These are phyloP conservation scores for Stictonetta naevosa DNA, from an alignment of 2,113 vertebrate genomes.

Conservation along the genomic window DNA sequence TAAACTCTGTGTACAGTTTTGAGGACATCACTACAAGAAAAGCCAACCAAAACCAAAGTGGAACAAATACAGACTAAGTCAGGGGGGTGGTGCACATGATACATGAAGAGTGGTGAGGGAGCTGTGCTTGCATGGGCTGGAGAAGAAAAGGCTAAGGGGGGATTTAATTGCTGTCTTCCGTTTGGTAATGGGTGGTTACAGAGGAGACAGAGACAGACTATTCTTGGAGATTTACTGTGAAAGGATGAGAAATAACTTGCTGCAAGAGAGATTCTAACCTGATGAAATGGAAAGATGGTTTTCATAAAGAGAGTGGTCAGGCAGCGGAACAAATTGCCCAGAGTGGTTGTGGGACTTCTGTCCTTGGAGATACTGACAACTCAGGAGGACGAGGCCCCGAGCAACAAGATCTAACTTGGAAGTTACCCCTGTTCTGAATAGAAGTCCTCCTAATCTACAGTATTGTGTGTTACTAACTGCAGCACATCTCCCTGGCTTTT, in stretches of 20 bases:
- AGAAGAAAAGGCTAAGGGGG: neutral
- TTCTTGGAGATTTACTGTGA: neutral
- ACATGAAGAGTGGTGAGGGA: neutral
- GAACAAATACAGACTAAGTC: neutral
- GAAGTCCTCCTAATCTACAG: neutral
- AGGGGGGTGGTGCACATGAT: neutral
- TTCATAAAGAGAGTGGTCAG: accelerated
- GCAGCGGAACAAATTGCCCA: neutral
- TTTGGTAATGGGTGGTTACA: neutral
- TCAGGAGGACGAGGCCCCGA: neutral
- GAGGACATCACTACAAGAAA: neutral
- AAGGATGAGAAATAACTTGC: neutral
- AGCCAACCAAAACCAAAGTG: neutral
- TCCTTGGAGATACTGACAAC: neutral
- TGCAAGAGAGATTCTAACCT: neutral
- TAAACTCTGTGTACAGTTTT: neutral
- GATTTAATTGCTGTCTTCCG: neutral
- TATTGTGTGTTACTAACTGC: neutral
- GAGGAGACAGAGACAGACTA: neutral
- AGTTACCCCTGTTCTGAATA: neutral
- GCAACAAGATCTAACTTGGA: neutral
- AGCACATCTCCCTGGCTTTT: neutral
- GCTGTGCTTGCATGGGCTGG: neutral
- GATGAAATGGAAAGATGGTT: neutral
- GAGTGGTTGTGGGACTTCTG: neutral